Evolutionary conservation across 2,888 invertebrate species (phyloP), one percentile per base, ranked within the genome.

Genomic region (Lepeophtheirus nordmannii): DNA sequence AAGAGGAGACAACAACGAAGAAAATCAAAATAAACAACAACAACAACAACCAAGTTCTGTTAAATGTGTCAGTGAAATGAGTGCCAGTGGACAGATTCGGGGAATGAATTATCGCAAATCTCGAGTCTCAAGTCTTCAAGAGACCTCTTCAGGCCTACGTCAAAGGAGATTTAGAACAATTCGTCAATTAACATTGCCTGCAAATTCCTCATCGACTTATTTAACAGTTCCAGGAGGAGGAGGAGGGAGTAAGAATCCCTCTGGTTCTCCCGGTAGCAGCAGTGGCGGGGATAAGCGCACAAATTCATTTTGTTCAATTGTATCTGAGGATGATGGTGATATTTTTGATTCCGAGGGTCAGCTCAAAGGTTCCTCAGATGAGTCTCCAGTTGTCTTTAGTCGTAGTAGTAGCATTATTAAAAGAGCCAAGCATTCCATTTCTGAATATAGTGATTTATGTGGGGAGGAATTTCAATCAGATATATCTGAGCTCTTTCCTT

Each of bases 311-410:
- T 58, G 57, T 39, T 65, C 65, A 22, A 65, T 65, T 17, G 30
- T 23, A 17, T 65, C 65, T 38, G 65, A 65, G 38, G 65, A 20
- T 11, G 65, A 65, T 58, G 58, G 65, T 23, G 65, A 65, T 20
- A 65, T 65, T 17, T 65, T 65, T 38, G 65, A 23, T 20, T 37
- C 38, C 30, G 17, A 20, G n/a, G 64, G 60, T 20, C 22, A 62
- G 40, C 23, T 20, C 40, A 17, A 40, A 46, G 53, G 53, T 8
- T 17, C 17, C 2, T n/a, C 17, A 17, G 53, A 46, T n/a, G 53
- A 46, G 53, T 17, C 53, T 46, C 17, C 30, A 30, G 30, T 30
- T 7, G 30, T 30, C 7, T 30, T 17, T 17, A 46, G 53, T 17
- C 53, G 14, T 14, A 46, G 53, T 2, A 46, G 17, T 14, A 46